Conservation (phyloP, 2,113 vertebrate species). For the Phasianus colchicus region DNA sequence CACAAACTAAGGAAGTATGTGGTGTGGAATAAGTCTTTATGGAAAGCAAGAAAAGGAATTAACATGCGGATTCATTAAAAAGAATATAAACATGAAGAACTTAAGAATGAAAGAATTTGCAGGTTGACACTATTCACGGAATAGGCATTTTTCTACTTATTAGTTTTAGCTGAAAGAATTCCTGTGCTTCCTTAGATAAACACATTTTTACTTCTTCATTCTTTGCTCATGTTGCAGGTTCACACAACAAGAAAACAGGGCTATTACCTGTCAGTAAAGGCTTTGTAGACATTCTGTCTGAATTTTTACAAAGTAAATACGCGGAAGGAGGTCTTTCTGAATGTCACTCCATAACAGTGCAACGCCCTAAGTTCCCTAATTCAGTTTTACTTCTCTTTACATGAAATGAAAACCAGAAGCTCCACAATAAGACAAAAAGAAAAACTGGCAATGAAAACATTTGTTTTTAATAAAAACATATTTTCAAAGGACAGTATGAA, state of each 20-base stretch:
- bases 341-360: background rate
- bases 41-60: background rate
- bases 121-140: background rate
- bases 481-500: background rate
- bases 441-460: background rate
- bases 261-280: background rate
- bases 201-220: background rate
- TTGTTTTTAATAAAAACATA: background rate
- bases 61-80: background rate
- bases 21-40: background rate
- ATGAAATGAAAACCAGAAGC: background rate
- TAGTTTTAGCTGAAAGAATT: background rate
- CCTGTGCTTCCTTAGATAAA: background rate
- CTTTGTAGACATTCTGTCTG: background rate
- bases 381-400: constrained; percentile 59
- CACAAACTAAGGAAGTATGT: background rate
- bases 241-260: background rate
- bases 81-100: background rate
- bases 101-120: background rate
- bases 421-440: background rate
- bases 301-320: background rate
- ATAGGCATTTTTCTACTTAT: background rate
- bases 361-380: constrained; percentile 15
- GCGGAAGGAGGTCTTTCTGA: background rate
- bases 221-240: background rate